Base-by-base conservation (phyloP, 2,888 invertebrate species). In the Drosophila ustulata region DNA sequence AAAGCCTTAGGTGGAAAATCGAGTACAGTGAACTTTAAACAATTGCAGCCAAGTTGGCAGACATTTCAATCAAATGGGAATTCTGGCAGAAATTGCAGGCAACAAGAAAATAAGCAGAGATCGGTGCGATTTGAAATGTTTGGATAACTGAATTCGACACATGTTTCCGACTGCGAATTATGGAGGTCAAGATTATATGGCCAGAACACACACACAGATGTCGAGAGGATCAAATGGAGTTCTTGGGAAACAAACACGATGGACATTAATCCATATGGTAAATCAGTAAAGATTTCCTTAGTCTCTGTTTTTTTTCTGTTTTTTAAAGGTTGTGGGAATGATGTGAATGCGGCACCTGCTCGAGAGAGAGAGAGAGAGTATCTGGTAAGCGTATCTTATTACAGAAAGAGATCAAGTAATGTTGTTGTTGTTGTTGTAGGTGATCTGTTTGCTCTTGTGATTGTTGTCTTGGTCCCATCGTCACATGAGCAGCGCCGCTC, bases 331-430 rank as follows among this genome's bases (percentile, higher is more conserved):
- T 41, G 13, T 13, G 39, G 13, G 6, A 39, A 39, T 37, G n/a
- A 3, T 37, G n/a, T 8, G 11, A 34, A 9, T 34, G 34, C 4
- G 39, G 13, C 39, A 39, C 39, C 39, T 39, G 39, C 13, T 39
- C 18, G 2, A 18, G 18, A 18, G 9, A 52, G 41, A 6, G 30
- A 18, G 18, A 18, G 18, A 18, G 2, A 30, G 30, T 6, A 30
- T 6, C 7, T 30, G 30, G 46, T 34, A 58, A 55, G 50, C 63
- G 47, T 58, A 61, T 81, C 73, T 66, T 55, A 73, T 79, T 82
- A 70, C 85, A 41, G 13, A 11, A 30, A 25, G 8, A 18, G 32
- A 39, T 28, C 46, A 23, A n/a, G 41, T 41, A 51, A 37, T 53
- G 25, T 23, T 52, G 32, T 46, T 32, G 41, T 5, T 67, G 52